A percentile compares a stretch with the other conserved stretches of the same genome.
Evolutionary conservation across 2,888 invertebrate genomes (phyloP).

Genomic region (Hedychridium roseum): DNA sequence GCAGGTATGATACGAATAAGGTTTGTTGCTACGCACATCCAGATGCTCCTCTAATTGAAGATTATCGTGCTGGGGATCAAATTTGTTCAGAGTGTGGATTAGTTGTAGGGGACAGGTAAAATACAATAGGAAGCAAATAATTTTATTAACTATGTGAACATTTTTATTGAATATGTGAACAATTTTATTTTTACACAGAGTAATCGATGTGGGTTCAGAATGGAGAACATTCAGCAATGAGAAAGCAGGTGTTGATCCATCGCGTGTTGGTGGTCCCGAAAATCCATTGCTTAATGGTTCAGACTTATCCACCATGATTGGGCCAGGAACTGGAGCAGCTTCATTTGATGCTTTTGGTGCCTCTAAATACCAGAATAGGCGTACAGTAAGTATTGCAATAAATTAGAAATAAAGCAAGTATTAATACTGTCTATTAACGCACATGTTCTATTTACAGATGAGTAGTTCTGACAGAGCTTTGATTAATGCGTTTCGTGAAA

Average conservation of each 20-base stretch:
- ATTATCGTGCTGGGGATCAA: constrained; percentile 98
- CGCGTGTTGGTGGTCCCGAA: constrained; percentile 99
- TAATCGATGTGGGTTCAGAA: constrained; percentile 99
- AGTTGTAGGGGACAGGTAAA: constrained; percentile 96
- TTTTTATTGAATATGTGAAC: background rate
- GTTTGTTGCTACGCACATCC: constrained; percentile 95
- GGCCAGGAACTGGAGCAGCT: constrained; percentile 74
- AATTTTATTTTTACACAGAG: constrained; percentile 69
- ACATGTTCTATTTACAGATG: constrained; percentile 72
- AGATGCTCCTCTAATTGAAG: constrained; percentile 94
- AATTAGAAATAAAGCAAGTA: background rate
- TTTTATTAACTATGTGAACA: background rate
- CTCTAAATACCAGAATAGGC: constrained; percentile 72
- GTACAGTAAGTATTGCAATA: constrained; percentile 65
- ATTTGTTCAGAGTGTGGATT: constrained; percentile 99
- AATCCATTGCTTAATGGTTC: constrained; percentile 95
- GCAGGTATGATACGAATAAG: constrained; percentile 76
- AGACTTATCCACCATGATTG: constrained; percentile 97
- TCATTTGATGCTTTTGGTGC: constrained; percentile 88
- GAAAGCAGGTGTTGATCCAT: constrained; percentile 95
- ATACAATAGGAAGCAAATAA: background rate
- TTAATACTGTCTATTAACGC: constrained; percentile 5
- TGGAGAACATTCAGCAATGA: constrained; percentile 99
- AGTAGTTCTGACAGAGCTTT: constrained; percentile 95
- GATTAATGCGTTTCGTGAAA: constrained; percentile 96